Conservation (phyloP, 2,888 invertebrate species). For the Catocala fraxini region DNA sequence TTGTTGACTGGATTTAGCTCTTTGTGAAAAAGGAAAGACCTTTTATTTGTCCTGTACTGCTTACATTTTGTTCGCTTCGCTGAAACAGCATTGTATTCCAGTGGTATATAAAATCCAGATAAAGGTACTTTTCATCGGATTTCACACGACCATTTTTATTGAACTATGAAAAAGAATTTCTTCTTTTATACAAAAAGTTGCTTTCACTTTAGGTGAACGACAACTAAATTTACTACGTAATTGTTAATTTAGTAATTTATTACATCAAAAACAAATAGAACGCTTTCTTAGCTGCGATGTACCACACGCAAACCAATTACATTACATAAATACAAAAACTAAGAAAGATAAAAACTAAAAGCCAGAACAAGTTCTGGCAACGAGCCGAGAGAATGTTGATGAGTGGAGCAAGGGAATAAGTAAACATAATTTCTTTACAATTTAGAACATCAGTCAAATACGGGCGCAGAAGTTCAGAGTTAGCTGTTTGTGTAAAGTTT, state of each 20-base stretch:
- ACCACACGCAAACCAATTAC: slow-evolving; percentile 34
- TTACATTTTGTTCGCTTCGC: slow-evolving; percentile 14
- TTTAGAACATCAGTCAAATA: slow-evolving; percentile 45
- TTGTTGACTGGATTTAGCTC: slow-evolving; percentile 21
- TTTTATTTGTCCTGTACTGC: slow-evolving; percentile 25
- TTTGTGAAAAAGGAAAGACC: slow-evolving; percentile 11
- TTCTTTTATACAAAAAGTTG: too few relatives aligned
- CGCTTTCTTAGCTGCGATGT: not conserved
- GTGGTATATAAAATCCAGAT: slow-evolving; percentile 7
- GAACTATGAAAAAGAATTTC: too few relatives aligned
- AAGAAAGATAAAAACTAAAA: slow-evolving; percentile 25
- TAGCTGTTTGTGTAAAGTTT: slow-evolving; percentile 38
- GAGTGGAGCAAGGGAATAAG: slow-evolving; percentile 35
- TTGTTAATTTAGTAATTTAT: not conserved
- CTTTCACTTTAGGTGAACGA: too few relatives aligned
- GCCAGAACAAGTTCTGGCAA: slow-evolving; percentile 39
- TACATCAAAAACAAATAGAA: not conserved
- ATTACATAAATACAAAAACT: slow-evolving; percentile 31
- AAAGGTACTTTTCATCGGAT: slow-evolving; percentile 4
- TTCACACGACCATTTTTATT: not conserved
- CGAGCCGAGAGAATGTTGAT: slow-evolving; percentile 36
- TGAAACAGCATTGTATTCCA: slow-evolving; percentile 12
- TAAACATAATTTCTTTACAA: slow-evolving; percentile 39
- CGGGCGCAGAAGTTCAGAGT: slow-evolving; percentile 29
- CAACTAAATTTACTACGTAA: too few relatives aligned